These are phyloP conservation scores for Acleris sparsana DNA, from an alignment of 2,888 invertebrate species.

Conservation along the genomic window DNA sequence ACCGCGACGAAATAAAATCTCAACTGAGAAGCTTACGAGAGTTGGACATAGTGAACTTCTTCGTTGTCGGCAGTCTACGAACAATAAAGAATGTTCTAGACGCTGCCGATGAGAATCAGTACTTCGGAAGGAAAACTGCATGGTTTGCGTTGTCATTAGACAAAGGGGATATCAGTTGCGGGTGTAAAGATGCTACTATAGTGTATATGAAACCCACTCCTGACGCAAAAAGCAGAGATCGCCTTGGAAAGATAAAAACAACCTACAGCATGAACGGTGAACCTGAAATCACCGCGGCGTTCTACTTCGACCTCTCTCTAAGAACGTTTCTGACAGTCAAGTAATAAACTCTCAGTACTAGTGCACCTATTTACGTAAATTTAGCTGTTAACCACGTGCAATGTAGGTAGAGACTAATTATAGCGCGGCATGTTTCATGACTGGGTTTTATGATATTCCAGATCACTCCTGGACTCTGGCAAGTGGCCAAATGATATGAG, in stretches of 20 bases:
- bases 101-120: conserved; percentile 88
- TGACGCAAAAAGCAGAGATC: conserved; percentile 87
- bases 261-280: conserved; percentile 88
- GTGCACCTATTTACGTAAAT: conserved; percentile 49
- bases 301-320: conserved; percentile 93
- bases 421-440: conserved; percentile 72
- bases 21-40: conserved; percentile 90
- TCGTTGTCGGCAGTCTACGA: conserved; percentile 89
- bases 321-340: conserved; percentile 88
- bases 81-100: conserved; percentile 88
- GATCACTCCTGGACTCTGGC: conserved; percentile 87
- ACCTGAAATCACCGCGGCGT: conserved; percentile 91
- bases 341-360: conserved; percentile 79
- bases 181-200: conserved; percentile 90
- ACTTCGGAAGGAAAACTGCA: conserved; percentile 92
- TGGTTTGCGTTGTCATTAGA: conserved; percentile 94
- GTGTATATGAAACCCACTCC: conserved; percentile 89
- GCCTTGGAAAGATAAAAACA: conserved; percentile 87
- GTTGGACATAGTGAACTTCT: conserved; percentile 94
- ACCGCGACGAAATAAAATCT: conserved; percentile 85
- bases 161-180: conserved; percentile 88
- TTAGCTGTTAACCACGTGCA: conserved; percentile 60
- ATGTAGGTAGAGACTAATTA: conserved; percentile 64
- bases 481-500: conserved; percentile 89
- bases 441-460: conserved; percentile 76